Evolutionary conservation across 2,888 invertebrate species (phyloP).

Genomic region (Taphrorychus bicolor): DNA sequence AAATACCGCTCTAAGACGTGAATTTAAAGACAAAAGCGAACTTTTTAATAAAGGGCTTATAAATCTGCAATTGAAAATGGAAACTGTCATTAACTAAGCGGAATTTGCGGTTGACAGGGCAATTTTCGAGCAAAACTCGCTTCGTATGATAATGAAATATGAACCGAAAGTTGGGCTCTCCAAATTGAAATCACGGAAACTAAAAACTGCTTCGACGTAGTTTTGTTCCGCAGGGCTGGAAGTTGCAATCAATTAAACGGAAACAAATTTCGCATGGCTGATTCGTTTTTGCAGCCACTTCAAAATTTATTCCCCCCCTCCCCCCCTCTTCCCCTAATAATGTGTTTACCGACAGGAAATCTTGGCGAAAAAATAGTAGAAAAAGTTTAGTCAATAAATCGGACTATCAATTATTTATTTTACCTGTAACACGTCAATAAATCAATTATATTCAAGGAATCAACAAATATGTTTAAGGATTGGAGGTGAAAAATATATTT

Average conservation of each 20-base stretch:
- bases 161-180: conserved; percentile 3
- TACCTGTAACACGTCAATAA: no score
- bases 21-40: neutral
- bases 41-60: neutral
- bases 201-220: conserved; percentile 1
- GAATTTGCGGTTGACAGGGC: conserved; percentile 8
- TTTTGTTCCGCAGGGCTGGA: neutral
- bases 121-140: neutral
- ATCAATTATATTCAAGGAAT: no score
- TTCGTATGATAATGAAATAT: conserved; percentile 6
- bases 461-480: no score
- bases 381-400: no score
- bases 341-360: no score
- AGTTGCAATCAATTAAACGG: neutral
- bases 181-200: conserved; percentile 2
- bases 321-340: no score
- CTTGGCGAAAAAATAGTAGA: no score
- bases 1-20: no score
- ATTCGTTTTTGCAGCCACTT: neutral
- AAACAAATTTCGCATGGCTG: neutral
- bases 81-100: conserved; percentile 7
- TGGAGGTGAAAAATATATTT: no score
- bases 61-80: conserved; percentile 3
- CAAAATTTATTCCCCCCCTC: no score
- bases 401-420: no score